Conservation (phyloP, 2,113 vertebrate genomes). For the Megalops atlanticus region DNA sequence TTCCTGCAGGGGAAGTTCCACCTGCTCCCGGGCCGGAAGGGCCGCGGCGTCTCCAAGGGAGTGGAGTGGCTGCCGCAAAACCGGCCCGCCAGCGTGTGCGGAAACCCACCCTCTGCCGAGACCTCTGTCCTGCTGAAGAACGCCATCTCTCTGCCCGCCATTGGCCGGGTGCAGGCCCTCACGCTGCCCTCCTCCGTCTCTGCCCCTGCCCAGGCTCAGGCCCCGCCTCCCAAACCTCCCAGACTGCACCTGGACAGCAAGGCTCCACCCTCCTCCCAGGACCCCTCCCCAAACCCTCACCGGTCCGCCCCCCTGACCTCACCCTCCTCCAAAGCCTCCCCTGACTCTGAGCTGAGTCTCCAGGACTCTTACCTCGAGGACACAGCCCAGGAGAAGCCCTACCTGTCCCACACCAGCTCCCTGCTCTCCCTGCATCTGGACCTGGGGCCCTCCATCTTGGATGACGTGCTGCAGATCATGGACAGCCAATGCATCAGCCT, state of each 20-base stretch:
- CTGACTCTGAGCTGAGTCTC: background rate
- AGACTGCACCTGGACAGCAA: slow-evolving; percentile 70
- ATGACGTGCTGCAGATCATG: slow-evolving; percentile 46
- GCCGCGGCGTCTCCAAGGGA: slow-evolving; percentile 3
- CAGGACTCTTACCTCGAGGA: slow-evolving; percentile 35
- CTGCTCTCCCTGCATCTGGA: slow-evolving; percentile 37
- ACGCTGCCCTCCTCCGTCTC: slow-evolving; percentile 58
- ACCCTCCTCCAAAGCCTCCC: slow-evolving; percentile 22
- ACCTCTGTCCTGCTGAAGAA: slow-evolving; percentile 74
- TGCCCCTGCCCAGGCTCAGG: slow-evolving; percentile 48
- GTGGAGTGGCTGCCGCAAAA: background rate
- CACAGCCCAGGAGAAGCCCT: slow-evolving; percentile 12
- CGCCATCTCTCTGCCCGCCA: slow-evolving; percentile 74
- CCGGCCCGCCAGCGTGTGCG: slow-evolving; percentile 56
- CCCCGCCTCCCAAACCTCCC: slow-evolving; percentile 70
- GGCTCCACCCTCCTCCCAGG: background rate
- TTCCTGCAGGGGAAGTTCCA: slow-evolving; percentile 36
- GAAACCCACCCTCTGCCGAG: slow-evolving; percentile 31
- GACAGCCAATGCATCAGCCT: slow-evolving; percentile 28
- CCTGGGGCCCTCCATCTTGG: slow-evolving; percentile 49
- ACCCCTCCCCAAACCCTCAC: slow-evolving; percentile 12
- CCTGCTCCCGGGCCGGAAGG: slow-evolving; percentile 26
- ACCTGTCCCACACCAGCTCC: slow-evolving; percentile 11
- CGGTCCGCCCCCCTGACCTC: background rate
- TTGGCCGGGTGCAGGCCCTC: slow-evolving; percentile 71